Evolutionary conservation across 2,113 vertebrate species (phyloP).

Genomic region (Gobiocypris rarus): DNA sequence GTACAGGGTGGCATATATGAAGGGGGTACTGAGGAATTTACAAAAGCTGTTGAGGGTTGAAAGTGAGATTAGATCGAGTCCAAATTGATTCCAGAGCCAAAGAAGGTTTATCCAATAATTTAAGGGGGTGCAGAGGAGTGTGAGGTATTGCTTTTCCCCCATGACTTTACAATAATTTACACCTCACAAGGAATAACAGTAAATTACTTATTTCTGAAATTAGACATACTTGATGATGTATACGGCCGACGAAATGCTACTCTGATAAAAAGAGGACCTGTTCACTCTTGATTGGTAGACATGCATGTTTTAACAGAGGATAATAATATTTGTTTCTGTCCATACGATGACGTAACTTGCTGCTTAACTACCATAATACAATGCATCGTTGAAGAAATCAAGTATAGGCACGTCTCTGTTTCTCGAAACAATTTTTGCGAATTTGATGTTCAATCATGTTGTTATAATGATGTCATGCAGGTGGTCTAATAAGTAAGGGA

Average conservation of each 20-base stretch:
- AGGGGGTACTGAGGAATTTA: not conserved
- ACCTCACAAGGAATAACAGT: too few species aligned
- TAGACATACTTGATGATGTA: too few species aligned
- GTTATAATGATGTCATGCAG: too few species aligned
- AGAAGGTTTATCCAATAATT: constrained; percentile 27
- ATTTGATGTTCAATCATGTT: too few species aligned
- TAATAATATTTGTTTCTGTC: not conserved
- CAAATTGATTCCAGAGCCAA: constrained; percentile 29
- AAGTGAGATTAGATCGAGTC: constrained; percentile 45
- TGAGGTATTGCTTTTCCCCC: not conserved
- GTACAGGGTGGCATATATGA: constrained; percentile 41
- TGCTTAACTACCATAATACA: too few species aligned
- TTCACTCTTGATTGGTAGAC: not conserved
- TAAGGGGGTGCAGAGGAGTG: not conserved
- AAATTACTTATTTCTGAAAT: too few species aligned
- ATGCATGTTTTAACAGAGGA: not conserved
- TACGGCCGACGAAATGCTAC: too few species aligned
- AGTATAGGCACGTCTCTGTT: too few species aligned
- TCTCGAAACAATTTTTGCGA: too few species aligned
- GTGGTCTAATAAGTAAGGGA: too few species aligned
- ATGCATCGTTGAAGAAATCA: too few species aligned
- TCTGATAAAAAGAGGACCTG: not conserved
- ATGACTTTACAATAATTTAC: not conserved
- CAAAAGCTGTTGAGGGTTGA: constrained; percentile 44
- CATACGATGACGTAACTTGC: too few species aligned